A percentile compares a stretch with the other conserved stretches of the same genome.
These are phyloP conservation scores for Megalonaias nervosa DNA, from an alignment of 1,140 invertebrate genomes.

Conservation along the genomic window DNA sequence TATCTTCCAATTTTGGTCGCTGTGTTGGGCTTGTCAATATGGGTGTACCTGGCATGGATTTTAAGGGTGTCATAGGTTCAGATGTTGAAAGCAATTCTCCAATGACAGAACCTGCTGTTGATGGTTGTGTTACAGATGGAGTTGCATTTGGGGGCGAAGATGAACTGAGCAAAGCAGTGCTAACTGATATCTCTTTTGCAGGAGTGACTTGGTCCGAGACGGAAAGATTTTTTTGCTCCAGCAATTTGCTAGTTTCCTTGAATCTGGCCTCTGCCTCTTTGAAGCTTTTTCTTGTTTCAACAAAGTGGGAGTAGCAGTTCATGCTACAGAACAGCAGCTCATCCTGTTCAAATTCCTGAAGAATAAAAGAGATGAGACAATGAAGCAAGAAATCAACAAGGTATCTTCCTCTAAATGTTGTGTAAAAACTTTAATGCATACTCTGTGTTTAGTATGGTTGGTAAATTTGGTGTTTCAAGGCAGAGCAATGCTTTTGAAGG, in stretches of 20 bases:
- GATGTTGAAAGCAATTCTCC: slow-evolving; percentile 16
- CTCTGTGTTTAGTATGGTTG: too few relatives aligned
- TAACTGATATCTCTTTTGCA: not conserved
- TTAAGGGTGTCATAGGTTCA: slow-evolving; percentile 38
- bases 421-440: too few relatives aligned
- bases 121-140: slow-evolving; percentile 2
- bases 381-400: not conserved
- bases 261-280: slow-evolving; percentile 63
- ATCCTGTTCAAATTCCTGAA: slow-evolving; percentile 67
- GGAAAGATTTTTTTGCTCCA: slow-evolving; percentile 4
- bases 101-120: slow-evolving; percentile 12
- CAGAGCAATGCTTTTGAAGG: too few relatives aligned
- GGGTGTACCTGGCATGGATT: slow-evolving; percentile 45
- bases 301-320: slow-evolving; percentile 88
- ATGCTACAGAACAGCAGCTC: slow-evolving; percentile 83
- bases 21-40: slow-evolving; percentile 38
- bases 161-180: slow-evolving; percentile 20
- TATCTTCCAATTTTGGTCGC: slow-evolving; percentile 29
- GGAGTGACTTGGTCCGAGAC: slow-evolving; percentile 70
- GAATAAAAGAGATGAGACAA: slow-evolving; percentile 12
- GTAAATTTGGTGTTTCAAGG: too few relatives aligned
- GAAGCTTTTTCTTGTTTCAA: slow-evolving; percentile 74
- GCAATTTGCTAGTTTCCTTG: slow-evolving; percentile 67
- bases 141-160: slow-evolving; percentile 25
- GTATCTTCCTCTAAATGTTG: too few relatives aligned